phyloP scores from a whole-genome alignment of 2,888 invertebrate species.

The Pyrgus malvae region DNA sequence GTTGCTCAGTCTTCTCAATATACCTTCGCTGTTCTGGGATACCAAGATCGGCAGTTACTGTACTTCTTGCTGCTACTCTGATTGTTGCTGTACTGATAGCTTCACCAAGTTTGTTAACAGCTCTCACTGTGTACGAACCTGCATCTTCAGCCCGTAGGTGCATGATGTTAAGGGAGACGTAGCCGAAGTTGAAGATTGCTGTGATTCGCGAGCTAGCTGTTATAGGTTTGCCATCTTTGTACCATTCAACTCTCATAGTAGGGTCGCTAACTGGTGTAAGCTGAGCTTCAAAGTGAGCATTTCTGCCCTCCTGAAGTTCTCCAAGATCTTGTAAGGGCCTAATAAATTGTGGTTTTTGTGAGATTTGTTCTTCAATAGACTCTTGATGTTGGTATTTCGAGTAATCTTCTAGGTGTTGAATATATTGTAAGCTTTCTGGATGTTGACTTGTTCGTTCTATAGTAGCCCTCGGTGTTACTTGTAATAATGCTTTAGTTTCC shows the following conservation, averaged over 20 bases:
- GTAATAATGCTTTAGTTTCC: conserved; percentile 91
- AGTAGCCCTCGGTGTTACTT: conserved; percentile 89
- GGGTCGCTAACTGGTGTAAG: conserved; percentile 95
- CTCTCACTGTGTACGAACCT: conserved; percentile 95
- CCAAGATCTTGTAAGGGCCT: conserved; percentile 93
- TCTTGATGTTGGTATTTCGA: conserved; percentile 93
- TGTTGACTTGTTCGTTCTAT: conserved; percentile 95
- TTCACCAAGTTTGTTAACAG: conserved; percentile 95
- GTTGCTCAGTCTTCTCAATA: conserved; percentile 94
- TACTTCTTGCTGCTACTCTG: conserved; percentile 88
- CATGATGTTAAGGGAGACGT: conserved; percentile 98
- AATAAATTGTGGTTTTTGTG: conserved; percentile 93
- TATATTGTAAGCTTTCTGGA: conserved; percentile 94
- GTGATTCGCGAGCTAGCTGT: conserved; percentile 98
- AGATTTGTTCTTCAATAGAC: conserved; percentile 89
- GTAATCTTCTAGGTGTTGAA: conserved; percentile 94
- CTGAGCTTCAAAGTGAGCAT: conserved; percentile 96
- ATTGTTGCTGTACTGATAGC: conserved; percentile 92
- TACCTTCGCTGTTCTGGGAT: conserved; percentile 95
- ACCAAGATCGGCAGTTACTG: conserved; percentile 92
- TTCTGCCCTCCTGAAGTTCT: conserved; percentile 93
- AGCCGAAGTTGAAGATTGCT: conserved; percentile 99
- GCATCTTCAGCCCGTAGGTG: conserved; percentile 99
- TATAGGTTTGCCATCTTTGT: conserved; percentile 96
- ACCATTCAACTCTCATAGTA: conserved; percentile 97